Evolutionary conservation across 2,888 invertebrate genomes (phyloP), one percentile per base, ranked within the genome.

Genomic region (Ashinkailepas kermadecensis): DNA sequence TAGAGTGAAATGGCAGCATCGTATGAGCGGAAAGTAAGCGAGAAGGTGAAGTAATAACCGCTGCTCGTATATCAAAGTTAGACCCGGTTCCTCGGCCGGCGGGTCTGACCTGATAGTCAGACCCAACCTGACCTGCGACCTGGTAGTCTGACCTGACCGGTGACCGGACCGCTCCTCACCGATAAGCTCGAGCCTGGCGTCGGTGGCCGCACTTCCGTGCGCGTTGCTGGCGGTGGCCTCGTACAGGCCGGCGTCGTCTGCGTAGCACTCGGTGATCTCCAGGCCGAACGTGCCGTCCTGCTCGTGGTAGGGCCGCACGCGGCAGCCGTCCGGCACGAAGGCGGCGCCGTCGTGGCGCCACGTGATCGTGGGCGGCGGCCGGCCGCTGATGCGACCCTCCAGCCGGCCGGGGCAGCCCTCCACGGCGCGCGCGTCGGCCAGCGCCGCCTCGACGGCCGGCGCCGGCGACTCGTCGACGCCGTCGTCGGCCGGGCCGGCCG

Each of bases 171-270:
- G 21, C 13, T 7, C 88, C 89, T 90, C 87, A 87, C 92, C 90
- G 58, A 91, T 90, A 0, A 95, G 92, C 82, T 90, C 91, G 0
- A 95, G 89, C 12, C 90, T 79, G 21, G 85, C 85, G 13, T 81
- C 91, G 83, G 94, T 94, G 23, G 90, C 89, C n/a, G 92, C 94
- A 85, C 92, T 91, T 0, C 96, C 96, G 86, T 94, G 94, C 83
- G 91, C 90, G 86, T 96, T 96, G 82, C 87, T 90, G 15, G 95
- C 95, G 56, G 91, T 90, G 85, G 95, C 95, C 86, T 90, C 92
- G 88, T 94, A 95, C 0, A 88, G 87, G 0, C 95, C 96, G 18
- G 91, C 90, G 87, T 96, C 95, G 0, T 87, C 90, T 0, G 90
- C 89, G 21, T 88, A 88, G 81, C 90, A 0, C 92, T 94, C 81